Percentiles rank a stretch among this genome's conserved stretches.
phyloP scores from a whole-genome alignment of 2,888 invertebrate genomes.

The Zaprionus lineosus region DNA sequence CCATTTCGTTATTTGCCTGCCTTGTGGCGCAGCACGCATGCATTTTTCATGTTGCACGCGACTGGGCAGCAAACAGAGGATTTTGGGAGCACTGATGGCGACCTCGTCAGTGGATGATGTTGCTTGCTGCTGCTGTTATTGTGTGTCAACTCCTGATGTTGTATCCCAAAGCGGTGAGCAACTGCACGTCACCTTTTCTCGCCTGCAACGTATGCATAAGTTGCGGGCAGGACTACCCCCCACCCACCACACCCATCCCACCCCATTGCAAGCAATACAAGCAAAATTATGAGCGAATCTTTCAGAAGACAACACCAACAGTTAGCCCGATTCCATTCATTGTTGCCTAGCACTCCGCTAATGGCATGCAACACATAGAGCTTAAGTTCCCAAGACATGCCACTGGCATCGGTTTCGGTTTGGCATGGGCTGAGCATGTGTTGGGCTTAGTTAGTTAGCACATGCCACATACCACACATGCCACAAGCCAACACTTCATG shows the following conservation, averaged over 20 bases:
- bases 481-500: too few relatives aligned
- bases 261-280: constrained; percentile 8
- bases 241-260: too few relatives aligned
- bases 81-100: too few relatives aligned
- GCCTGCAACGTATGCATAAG: constrained; percentile 60
- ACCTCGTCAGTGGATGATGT: constrained; percentile 10
- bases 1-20: neutral
- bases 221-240: constrained; percentile 39
- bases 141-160: constrained; percentile 3
- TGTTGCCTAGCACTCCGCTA: constrained; percentile 16
- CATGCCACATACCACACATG: too few relatives aligned
- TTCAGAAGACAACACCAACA: constrained; percentile 9
- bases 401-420: too few relatives aligned
- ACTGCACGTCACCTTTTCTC: constrained; percentile 37
- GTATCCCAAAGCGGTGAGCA: constrained; percentile 25
- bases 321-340: constrained; percentile 21
- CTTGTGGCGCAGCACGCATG: constrained; percentile 24
- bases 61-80: constrained; percentile 7
- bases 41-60: constrained; percentile 40
- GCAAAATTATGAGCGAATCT: constrained; percentile 37
- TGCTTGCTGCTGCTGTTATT: neutral
- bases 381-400: neutral
- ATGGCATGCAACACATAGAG: constrained; percentile 19
- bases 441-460: too few relatives aligned
- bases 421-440: too few relatives aligned